Evolutionary conservation across 2,888 invertebrate genomes (phyloP), one percentile per base, ranked within the genome.

Genomic region (Noctua pronuba): DNA sequence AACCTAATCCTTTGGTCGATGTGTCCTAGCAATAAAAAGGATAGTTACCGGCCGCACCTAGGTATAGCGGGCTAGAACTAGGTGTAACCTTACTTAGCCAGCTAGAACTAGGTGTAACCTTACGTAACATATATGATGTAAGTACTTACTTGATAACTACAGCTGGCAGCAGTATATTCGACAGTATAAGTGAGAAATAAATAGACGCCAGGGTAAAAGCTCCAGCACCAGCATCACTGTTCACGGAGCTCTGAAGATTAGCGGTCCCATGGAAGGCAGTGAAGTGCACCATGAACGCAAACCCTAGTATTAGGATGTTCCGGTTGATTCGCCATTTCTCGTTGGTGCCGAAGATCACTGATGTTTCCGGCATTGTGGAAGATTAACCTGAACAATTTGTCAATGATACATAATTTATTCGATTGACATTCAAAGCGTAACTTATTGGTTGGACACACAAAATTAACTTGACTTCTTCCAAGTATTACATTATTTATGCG

Each of bases 211-310:
- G 94, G 0, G 99, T 98, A 87, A 98, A 98, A 3, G 98, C 98
- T 5, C 99, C 99, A 2, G 99, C 96, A 0, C 98, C 98, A 2
- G 97, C 98, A 90, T 98, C 98, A 31, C 98, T 97, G 94, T 99
- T 99, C 75, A 99, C 97, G 0, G 98, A 98, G 92, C 98, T 99
- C 95, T 98, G 98, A 62, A 98, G 96, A 94, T 98, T 98, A 71
- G 98, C 98, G 2, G 98, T 97, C 8, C 98, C 98, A 95, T 98
- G 98, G 94, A 99, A 99, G 10, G 99, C 99, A 1, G 99, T 99
- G 95, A 99, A 99, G 88, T 99, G 98, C 88, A 99, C 97, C 98
- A 99, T 98, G 95, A 99, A 99, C 0, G 99, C 99, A 80, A 98
- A 95, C 3, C 99, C 98, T 72, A 99, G 97, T 58, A 99, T 97